These are phyloP conservation scores for Catagonus wagneri DNA, from an alignment of 2,113 vertebrate genomes.

Conservation along the genomic window DNA sequence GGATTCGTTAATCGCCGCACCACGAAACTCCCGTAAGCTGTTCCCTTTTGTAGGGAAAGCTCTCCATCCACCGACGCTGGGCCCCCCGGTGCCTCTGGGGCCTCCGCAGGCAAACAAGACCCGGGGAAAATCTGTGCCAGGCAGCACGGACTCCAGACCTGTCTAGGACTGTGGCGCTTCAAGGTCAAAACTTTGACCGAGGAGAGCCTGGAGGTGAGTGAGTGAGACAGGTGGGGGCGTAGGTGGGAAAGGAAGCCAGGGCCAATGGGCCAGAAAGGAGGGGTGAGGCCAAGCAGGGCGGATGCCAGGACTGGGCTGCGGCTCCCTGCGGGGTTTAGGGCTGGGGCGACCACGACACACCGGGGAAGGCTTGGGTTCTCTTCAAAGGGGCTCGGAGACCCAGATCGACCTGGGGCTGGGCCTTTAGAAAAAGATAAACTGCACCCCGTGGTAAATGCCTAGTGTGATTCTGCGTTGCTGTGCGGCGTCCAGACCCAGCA, in stretches of 20 bases:
- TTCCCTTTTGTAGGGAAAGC: not conserved
- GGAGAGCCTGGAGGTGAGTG: not conserved
- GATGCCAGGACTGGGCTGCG: not conserved
- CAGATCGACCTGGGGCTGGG: not conserved
- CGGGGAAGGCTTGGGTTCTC: not conserved
- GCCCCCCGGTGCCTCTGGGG: not conserved
- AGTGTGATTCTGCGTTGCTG: not conserved
- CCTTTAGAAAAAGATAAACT: not conserved
- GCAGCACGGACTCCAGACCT: not conserved
- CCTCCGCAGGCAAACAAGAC: not conserved
- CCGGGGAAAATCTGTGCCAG: not conserved
- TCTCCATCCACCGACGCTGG: not conserved
- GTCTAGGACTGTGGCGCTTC: fast-evolving
- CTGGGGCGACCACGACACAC: not conserved
- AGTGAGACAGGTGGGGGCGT: not conserved
- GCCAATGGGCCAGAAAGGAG: too few species aligned
- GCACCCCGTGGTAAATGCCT: not conserved
- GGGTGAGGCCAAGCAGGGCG: fast-evolving
- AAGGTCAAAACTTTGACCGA: not conserved
- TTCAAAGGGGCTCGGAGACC: not conserved
- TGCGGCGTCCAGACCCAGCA: not conserved
- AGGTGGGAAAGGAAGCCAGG: not conserved
- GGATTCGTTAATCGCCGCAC: too few species aligned
- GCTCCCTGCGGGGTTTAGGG: not conserved
- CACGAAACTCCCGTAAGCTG: too few species aligned